Conservation (phyloP, 2,113 vertebrate species). For the Nipponia nippon region DNA sequence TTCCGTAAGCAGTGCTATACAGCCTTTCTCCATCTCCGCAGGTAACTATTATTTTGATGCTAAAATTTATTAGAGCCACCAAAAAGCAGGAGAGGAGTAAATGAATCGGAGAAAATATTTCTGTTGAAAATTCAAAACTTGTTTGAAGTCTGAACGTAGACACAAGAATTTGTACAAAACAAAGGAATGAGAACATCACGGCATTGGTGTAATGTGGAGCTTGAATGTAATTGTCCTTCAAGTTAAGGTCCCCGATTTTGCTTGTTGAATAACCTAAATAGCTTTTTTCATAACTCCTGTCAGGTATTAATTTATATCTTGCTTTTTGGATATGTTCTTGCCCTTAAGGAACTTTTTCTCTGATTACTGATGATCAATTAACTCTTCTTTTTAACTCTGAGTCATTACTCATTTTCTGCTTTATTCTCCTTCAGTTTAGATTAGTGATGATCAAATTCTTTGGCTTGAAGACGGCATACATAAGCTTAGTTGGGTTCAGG, state of each 20-base stretch:
- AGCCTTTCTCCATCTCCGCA: conserved; percentile 93
- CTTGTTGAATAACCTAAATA: background rate
- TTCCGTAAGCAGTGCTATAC: conserved; percentile 99
- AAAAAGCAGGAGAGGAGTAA: background rate
- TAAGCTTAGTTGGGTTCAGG: background rate
- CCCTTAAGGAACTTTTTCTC: background rate
- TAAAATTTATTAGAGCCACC: background rate
- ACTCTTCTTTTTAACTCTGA: background rate
- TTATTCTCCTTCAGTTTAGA: background rate
- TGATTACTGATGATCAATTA: background rate
- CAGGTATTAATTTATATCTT: background rate
- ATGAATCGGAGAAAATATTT: background rate
- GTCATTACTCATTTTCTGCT: background rate
- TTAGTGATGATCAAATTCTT: background rate
- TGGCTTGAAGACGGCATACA: background rate
- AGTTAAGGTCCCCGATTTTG: background rate
- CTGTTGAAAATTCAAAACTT: background rate
- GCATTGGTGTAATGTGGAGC: background rate
- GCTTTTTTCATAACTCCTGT: background rate
- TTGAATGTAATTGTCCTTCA: background rate
- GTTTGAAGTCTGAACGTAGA: rapidly evolving
- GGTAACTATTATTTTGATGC: conserved; percentile 59
- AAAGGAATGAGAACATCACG: background rate
- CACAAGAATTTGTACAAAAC: background rate
- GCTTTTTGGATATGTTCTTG: background rate